Conservation (phyloP, 2,888 invertebrate genomes). For the Subacronicta megacephala region DNA sequence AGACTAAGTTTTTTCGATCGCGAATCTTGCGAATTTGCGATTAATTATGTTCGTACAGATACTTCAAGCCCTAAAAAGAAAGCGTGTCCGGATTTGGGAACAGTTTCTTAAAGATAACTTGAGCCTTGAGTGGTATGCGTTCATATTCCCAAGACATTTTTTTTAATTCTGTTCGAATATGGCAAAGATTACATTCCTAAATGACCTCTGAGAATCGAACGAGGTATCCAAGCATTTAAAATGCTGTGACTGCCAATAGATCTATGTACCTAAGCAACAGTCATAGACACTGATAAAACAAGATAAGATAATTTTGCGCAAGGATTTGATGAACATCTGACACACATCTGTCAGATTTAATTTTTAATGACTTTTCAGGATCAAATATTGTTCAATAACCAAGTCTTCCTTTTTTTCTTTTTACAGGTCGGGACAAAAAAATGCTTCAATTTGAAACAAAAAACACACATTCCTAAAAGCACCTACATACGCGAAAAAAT, state of each 20-base stretch:
- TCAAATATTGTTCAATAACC: no score
- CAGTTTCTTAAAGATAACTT: constrained; percentile 41
- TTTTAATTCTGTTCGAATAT: no score
- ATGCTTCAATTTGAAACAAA: constrained; percentile 43
- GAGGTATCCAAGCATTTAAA: no score
- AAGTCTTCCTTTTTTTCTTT: not conserved
- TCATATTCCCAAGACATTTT: constrained; percentile 47
- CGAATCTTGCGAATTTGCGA: constrained; percentile 49
- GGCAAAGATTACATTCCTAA: no score
- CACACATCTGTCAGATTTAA: no score
- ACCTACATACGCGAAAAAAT: constrained; percentile 62
- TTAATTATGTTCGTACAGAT: constrained; percentile 48
- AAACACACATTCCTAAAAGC: constrained; percentile 34
- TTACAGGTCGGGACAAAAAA: constrained; percentile 26
- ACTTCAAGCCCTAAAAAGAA: constrained; percentile 45
- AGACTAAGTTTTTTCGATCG: constrained; percentile 40
- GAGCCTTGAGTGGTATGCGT: constrained; percentile 38
- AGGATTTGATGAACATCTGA: no score
- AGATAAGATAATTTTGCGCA: no score
- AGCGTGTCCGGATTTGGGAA: constrained; percentile 56
- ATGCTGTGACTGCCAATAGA: no score
- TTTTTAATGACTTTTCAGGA: no score
- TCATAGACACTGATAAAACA: no score
- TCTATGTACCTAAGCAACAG: no score
- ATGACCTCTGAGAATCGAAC: not conserved